A percentile compares a stretch with the other conserved stretches of the same genome.
Conservation (phyloP, 64 coral and sea anemone genomes). For the Pocillopora verrucosa region DNA sequence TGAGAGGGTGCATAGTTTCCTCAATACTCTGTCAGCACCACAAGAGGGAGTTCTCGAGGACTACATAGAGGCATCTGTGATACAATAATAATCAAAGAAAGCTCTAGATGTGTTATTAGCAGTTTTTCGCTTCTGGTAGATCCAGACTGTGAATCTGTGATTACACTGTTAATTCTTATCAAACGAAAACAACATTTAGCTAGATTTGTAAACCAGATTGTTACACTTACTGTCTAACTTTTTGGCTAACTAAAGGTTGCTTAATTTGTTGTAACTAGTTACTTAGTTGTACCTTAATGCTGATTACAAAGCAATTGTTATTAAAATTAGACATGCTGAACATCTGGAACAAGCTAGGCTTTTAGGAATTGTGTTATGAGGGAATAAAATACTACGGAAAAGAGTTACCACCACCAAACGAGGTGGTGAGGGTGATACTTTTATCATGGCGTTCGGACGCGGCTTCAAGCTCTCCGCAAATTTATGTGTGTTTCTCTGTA, state of each 20-base stretch:
- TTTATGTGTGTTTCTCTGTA: too few relatives aligned
- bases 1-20: slow-evolving; percentile 40
- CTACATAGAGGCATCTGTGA: not conserved
- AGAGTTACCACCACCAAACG: too few relatives aligned
- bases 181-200: slow-evolving; percentile 24
- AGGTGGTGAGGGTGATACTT: too few relatives aligned
- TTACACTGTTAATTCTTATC: slow-evolving; percentile 45
- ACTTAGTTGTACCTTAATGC: slow-evolving; percentile 41
- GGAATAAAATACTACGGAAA: too few relatives aligned
- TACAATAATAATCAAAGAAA: too few relatives aligned
- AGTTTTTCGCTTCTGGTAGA: slow-evolving; percentile 6
- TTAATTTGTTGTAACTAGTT: slow-evolving; percentile 39
- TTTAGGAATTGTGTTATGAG: too few relatives aligned
- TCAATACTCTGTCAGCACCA: not conserved
- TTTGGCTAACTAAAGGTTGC: slow-evolving; percentile 7
- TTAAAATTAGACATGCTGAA: slow-evolving; percentile 31
- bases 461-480: too few relatives aligned
- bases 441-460: too few relatives aligned
- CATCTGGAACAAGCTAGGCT: too few relatives aligned
- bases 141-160: slow-evolving; percentile 36
- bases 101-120: too few relatives aligned
- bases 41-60: too few relatives aligned
- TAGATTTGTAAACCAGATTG: slow-evolving; percentile 36
- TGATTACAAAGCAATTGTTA: slow-evolving; percentile 50
- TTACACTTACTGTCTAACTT: slow-evolving; percentile 40